Conservation (phyloP, 1,140 invertebrate species). For the Lordiphosa clarofinis region DNA sequence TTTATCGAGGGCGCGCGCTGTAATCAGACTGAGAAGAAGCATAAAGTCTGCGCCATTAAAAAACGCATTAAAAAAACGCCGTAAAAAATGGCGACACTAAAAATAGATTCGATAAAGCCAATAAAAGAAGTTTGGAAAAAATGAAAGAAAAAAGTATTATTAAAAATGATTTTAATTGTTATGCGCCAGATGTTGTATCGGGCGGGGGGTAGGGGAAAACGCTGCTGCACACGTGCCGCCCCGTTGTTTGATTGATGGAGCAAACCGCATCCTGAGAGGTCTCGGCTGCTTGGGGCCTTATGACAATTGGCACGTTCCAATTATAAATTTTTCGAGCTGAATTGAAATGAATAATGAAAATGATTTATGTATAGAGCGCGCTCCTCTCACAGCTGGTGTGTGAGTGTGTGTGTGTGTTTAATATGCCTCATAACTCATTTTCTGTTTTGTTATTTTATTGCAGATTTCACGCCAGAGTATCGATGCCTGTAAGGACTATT, state of each 20-base stretch:
- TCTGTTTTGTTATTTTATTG: conserved; percentile 76
- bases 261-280: conserved; percentile 28
- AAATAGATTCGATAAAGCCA: conserved; percentile 41
- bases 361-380: conserved; percentile 42
- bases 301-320: conserved; percentile 59
- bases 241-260: conserved; percentile 45
- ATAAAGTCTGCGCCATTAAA: conserved; percentile 27
- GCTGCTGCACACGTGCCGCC: conserved; percentile 34
- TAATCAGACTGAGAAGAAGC: conserved; percentile 38
- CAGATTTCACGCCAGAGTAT: conserved; percentile 98
- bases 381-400: conserved; percentile 1
- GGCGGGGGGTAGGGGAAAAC: too few species aligned
- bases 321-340: conserved; percentile 35
- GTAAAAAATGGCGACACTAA: conserved; percentile 56
- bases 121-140: conserved; percentile 7
- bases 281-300: conserved; percentile 11
- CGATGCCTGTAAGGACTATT: conserved; percentile 99
- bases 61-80: conserved; percentile 50
- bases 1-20: conserved; percentile 3
- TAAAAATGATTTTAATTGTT: conserved; percentile 55
- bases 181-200: conserved; percentile 39
- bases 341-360: conserved; percentile 30
- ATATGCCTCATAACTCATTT: conserved; percentile 11
- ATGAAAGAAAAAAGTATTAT: conserved; percentile 28
- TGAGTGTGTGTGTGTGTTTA: too few species aligned